Evolutionary conservation across 2,113 vertebrate species (phyloP), one percentile per base, ranked within the genome.

Genomic region (Neotoma lepida): DNA sequence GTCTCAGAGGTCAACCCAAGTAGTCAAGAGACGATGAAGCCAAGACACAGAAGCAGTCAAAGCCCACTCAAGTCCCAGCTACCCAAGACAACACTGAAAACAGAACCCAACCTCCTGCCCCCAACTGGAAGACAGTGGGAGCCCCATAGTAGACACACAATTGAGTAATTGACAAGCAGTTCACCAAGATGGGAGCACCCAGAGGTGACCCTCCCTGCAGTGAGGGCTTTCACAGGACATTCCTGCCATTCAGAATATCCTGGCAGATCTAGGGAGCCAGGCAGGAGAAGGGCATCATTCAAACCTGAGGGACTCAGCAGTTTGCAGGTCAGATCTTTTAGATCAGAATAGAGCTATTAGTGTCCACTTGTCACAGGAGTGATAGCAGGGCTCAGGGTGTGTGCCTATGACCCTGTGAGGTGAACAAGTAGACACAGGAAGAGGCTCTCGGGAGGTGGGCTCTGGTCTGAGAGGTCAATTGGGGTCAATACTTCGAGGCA

Each of bases 221-320:
- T 0, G 73, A 68, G 22, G 6, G 4, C 61, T 82, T 44, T 51
- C 2, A 35, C 0, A 58, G 0, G 33, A 17, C 44, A 17, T 2
- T 15, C 70, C 51, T 15, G 61, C 30, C 28, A 46, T 56, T 26
- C 66, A 1, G 35, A 10, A 15, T 24, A 28, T 66, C 12, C 41
- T n/a, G 24, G 3, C 8, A 22, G 70, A 71, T 20, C 78, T 17
- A 22, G 68, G 89, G 20, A 89, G 10, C 56, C 39, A 39, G 51
- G 49, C n/a, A 73, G n/a, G 54, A 9, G 39, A 54, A 44, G 49
- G 58, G n/a, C 28, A 17, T 28, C 61, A 44, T 68, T 49, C 24
- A 39, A 81, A 90, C 51, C 0, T 7, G 18, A 85, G 35, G 13
- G n/a, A 41, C 35, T 63, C 84, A 70, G 63, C 26, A 35, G 9